A percentile compares a stretch with the other conserved stretches of the same genome.
These are phyloP conservation scores for Cataglyphis albicans DNA, from an alignment of 2,888 invertebrate species.

Conservation along the genomic window DNA sequence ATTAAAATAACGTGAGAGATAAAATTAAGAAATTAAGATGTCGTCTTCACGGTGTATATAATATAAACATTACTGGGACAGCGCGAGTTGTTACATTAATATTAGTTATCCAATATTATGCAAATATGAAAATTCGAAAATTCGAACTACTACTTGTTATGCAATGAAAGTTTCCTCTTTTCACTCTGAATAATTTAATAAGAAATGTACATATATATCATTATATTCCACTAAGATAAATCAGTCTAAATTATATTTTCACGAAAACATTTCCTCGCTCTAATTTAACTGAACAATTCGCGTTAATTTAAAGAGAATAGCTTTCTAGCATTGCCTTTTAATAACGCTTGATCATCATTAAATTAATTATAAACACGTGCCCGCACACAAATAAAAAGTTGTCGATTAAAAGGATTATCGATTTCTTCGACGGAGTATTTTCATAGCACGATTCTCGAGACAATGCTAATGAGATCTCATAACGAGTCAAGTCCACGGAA, in stretches of 20 bases:
- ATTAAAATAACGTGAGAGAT: neutral
- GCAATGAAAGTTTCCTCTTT: neutral
- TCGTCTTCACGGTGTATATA: neutral
- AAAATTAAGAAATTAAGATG: neutral
- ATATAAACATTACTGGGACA: neutral
- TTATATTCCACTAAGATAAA: neutral
- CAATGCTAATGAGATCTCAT: conserved; percentile 5
- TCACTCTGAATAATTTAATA: neutral
- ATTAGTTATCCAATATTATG: conserved; percentile 5
- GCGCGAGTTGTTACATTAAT: neutral
- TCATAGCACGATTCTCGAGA: neutral
- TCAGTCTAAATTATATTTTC: neutral
- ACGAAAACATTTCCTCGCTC: neutral
- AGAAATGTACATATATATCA: neutral
- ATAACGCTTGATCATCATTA: conserved; percentile 9
- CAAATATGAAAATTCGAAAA: conserved; percentile 2
- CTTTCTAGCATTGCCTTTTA: neutral
- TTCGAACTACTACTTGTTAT: neutral
- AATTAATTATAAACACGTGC: neutral
- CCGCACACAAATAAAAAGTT: neutral
- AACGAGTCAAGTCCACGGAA: conserved; percentile 5
- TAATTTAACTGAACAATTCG: conserved; percentile 2
- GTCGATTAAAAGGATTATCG: conserved; percentile 1
- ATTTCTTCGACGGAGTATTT: neutral
- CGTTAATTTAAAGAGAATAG: neutral